Evolutionary conservation across 2,797 vertebrate genomes (phyloP), one percentile per base, ranked within the genome.

Genomic region (Rhinatrema bivittatum): DNA sequence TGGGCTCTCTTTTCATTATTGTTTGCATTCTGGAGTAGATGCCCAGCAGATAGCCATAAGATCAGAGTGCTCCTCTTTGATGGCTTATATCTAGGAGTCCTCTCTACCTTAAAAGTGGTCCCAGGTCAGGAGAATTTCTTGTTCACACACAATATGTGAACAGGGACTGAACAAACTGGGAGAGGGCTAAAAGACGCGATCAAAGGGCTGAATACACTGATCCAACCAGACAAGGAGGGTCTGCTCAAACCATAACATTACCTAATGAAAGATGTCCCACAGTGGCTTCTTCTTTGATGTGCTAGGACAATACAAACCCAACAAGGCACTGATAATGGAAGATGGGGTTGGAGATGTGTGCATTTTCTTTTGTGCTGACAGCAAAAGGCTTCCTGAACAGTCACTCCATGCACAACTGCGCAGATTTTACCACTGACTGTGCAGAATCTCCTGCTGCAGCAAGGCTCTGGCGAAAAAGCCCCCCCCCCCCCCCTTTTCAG

Each of bases 31-130:
- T 67, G 62, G 46, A 42, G 50, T 52, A 63, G 56, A 63, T 42
- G 48, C 59, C 52, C 54, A 58, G 58, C 62, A 69, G 59, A 63
- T 50, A 67, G 65, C 67, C 50, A 69, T 69, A 63, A 61, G 68
- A 71, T 71, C 70, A 74, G 74, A 71, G 65, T n/a, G n/a, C 65
- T 67, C 65, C 61, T 54, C 65, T 74, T 65, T 74, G 70, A 65
- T 74, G 65, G 68, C 60, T 69, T 71, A 56, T 52, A 69, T 71
- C 62, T 63, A 0, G 61, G 61, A 69, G 69, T 63, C 56, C 56
- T 63, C 61, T 68, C 67, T 61, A 60, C 74, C 65, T 69, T 62
- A 49, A 69, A 67, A 71, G 56, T n/a, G 55, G 69, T 63, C 68
- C 62, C 61, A 54, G 63, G 59, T 69, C 68, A 65, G 52, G 59